A percentile compares a stretch with the other conserved stretches of the same genome.
phyloP scores from a whole-genome alignment of 2,113 vertebrate genomes.

The Orthochromis indermauri region DNA sequence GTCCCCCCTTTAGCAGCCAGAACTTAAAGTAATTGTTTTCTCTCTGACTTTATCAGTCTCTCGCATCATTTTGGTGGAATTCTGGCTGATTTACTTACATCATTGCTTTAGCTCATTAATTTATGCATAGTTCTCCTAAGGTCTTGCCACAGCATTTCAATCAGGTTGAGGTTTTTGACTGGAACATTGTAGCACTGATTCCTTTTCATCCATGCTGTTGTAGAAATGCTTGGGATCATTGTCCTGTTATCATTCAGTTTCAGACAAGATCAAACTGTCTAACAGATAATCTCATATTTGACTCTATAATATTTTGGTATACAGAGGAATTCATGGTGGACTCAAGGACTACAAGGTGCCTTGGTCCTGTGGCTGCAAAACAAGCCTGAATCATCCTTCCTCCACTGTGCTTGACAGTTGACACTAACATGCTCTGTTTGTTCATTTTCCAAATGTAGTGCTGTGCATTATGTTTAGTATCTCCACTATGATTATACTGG shows the following conservation, averaged over 20 bases:
- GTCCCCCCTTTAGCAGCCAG: neutral
- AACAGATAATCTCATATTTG: fast-evolving
- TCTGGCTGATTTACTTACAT: neutral
- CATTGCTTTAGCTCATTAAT: neutral
- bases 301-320: neutral
- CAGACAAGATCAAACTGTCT: neutral
- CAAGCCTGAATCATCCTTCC: fast-evolving
- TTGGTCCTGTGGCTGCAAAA: neutral
- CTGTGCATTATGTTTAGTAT: neutral
- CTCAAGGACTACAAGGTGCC: neutral
- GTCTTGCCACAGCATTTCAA: neutral
- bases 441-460: neutral
- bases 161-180: neutral
- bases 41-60: neutral
- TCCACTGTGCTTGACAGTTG: neutral
- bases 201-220: fast-evolving
- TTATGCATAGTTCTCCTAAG: neutral
- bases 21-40: neutral
- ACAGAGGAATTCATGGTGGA: neutral
- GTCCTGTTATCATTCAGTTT: neutral
- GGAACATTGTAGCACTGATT: neutral
- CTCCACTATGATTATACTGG: neutral
- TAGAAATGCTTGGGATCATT: neutral
- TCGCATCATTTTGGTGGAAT: neutral
- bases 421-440: neutral